Conservation (phyloP, 2,888 invertebrate species). For the Drepanosiphum platanoidis region DNA sequence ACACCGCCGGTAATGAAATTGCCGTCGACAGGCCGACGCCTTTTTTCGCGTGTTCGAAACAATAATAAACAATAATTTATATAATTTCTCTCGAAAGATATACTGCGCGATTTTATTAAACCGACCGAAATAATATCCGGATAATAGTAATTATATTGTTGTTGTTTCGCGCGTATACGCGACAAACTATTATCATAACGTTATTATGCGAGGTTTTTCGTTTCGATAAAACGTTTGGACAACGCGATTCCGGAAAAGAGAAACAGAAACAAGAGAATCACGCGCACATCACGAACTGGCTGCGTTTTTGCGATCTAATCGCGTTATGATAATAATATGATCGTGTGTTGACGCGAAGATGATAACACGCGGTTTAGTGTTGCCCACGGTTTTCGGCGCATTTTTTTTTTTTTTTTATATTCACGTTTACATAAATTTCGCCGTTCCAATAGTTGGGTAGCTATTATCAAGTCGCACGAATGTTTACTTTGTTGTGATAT, state of each 20-base stretch:
- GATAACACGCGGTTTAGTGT: background rate
- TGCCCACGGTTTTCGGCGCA: too few relatives aligned
- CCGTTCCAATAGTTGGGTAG: too few relatives aligned
- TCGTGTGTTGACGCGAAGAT: background rate
- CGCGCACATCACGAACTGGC: background rate
- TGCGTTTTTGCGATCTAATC: too few relatives aligned
- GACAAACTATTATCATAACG: too few relatives aligned
- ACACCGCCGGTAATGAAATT: background rate
- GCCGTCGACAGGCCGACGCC: background rate
- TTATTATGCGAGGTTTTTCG: background rate
- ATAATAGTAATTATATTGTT: background rate
- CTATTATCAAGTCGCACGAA: too few relatives aligned
- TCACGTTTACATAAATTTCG: too few relatives aligned
- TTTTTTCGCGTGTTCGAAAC: slow-evolving; percentile 10
- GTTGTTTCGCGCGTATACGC: background rate
- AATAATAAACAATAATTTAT: too few relatives aligned
- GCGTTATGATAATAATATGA: background rate
- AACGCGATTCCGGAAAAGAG: background rate
- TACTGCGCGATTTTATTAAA: background rate
- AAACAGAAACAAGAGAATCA: background rate
- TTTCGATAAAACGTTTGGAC: background rate
- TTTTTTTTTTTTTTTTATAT: too few relatives aligned
- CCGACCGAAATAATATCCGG: background rate
- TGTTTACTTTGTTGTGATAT: too few relatives aligned
- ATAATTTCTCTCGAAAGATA: background rate